A percentile compares a stretch with the other conserved stretches of the same genome.
phyloP scores from a whole-genome alignment of 2,113 vertebrate genomes.

The Lamprologus callipterus region DNA sequence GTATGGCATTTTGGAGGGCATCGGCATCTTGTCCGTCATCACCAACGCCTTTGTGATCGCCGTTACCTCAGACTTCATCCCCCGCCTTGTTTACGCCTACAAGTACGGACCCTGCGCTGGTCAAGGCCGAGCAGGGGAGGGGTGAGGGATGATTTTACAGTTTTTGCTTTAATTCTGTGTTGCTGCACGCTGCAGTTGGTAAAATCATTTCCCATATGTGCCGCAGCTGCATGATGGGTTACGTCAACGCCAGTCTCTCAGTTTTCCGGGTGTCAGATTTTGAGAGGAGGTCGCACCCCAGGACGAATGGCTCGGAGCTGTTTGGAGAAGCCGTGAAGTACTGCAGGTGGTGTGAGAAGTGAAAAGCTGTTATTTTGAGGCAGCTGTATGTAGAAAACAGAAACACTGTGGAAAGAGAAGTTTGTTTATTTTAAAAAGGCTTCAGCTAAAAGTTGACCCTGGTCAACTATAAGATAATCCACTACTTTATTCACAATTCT shows the following conservation, averaged over 20 bases:
- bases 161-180: background rate
- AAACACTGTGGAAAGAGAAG: background rate
- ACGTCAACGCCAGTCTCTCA: slow-evolving; percentile 89
- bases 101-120: slow-evolving; percentile 92
- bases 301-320: slow-evolving; percentile 79
- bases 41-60: slow-evolving; percentile 97
- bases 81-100: slow-evolving; percentile 91
- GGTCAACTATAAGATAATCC: background rate
- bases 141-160: slow-evolving; percentile 67
- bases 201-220: background rate
- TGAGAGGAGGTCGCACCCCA: slow-evolving; percentile 80
- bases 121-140: slow-evolving; percentile 83
- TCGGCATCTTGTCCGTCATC: slow-evolving; percentile 92
- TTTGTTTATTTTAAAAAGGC: background rate
- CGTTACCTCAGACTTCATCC: slow-evolving; percentile 95
- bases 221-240: slow-evolving; percentile 88
- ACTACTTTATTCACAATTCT: background rate
- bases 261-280: slow-evolving; percentile 86
- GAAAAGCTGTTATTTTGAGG: background rate
- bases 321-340: slow-evolving; percentile 80
- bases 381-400: background rate
- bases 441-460: background rate
- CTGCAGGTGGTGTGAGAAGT: slow-evolving; percentile 73
- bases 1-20: slow-evolving; percentile 92
- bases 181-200: background rate